Conservation (phyloP, 2,797 vertebrate species). For the Aeoliscus strigatus region DNA sequence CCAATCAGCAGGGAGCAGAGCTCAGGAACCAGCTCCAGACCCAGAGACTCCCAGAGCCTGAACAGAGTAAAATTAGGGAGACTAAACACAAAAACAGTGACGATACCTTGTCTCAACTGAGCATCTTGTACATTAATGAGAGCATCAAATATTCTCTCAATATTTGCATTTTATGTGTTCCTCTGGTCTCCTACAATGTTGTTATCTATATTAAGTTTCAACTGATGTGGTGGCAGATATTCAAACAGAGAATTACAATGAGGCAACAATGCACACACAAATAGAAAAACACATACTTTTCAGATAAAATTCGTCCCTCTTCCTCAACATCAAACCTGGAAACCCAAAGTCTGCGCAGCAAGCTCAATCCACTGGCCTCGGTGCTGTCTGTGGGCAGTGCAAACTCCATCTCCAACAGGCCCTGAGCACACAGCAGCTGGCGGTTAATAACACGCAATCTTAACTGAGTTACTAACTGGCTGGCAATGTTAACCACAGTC, state of each 20-base stretch:
- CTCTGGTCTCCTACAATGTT: too few species aligned
- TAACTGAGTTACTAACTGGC: too few species aligned
- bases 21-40: constrained; percentile 85
- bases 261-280: not conserved
- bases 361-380: constrained; percentile 83
- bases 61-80: not conserved
- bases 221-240: too few species aligned
- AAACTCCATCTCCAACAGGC: constrained; percentile 90
- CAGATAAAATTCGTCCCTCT: constrained; percentile 82
- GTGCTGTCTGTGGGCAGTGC: constrained; percentile 87
- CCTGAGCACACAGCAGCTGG: constrained; percentile 64
- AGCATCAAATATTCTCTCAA: too few species aligned
- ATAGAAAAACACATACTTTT: constrained; percentile 72
- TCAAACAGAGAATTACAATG: not conserved
- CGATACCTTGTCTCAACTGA: too few species aligned
- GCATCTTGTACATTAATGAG: too few species aligned
- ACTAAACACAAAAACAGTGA: too few species aligned
- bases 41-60: constrained; percentile 90
- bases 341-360: constrained; percentile 92
- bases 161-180: too few species aligned
- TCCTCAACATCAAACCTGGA: constrained; percentile 91
- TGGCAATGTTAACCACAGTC: too few species aligned
- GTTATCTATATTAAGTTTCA: too few species aligned
- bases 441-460: too few species aligned
- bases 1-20: constrained; percentile 89